phyloP scores from a whole-genome alignment of 1,140 invertebrate genomes.

The Paralvinella palmiformis region DNA sequence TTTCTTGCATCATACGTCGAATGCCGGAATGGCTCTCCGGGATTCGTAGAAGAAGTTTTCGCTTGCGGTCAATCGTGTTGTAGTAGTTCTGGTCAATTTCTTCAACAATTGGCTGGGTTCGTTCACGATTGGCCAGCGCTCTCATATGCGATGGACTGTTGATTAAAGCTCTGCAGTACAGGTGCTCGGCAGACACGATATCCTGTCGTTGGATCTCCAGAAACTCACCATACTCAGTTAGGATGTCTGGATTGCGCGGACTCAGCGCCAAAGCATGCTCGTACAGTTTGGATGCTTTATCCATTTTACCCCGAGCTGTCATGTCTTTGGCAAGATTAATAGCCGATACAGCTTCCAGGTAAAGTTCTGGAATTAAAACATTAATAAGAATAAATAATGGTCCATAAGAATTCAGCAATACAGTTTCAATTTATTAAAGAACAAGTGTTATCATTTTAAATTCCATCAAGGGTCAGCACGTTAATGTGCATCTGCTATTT shows the following conservation, averaged over 20 bases:
- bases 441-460: too few species aligned
- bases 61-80: constrained; percentile 76
- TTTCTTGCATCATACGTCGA: constrained; percentile 82
- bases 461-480: too few species aligned
- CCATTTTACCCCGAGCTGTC: constrained; percentile 70
- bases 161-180: constrained; percentile 75
- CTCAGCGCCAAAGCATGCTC: constrained; percentile 81
- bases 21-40: constrained; percentile 73
- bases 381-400: too few species aligned
- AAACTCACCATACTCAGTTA: constrained; percentile 90
- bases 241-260: constrained; percentile 83
- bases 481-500: too few species aligned
- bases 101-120: constrained; percentile 82
- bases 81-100: constrained; percentile 77
- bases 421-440: too few species aligned
- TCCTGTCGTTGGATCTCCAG: constrained; percentile 80
- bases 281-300: constrained; percentile 82
- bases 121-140: constrained; percentile 61
- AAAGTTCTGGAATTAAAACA: constrained; percentile 19
- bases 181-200: constrained; percentile 80
- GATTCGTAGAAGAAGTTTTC: constrained; percentile 71
- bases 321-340: constrained; percentile 78
- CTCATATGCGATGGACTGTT: constrained; percentile 76
- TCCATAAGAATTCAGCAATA: too few species aligned
- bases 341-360: constrained; percentile 71